These are phyloP conservation scores for Phrynocephalus vlangalii DNA, from an alignment of 2,797 vertebrate species.

Conservation along the genomic window DNA sequence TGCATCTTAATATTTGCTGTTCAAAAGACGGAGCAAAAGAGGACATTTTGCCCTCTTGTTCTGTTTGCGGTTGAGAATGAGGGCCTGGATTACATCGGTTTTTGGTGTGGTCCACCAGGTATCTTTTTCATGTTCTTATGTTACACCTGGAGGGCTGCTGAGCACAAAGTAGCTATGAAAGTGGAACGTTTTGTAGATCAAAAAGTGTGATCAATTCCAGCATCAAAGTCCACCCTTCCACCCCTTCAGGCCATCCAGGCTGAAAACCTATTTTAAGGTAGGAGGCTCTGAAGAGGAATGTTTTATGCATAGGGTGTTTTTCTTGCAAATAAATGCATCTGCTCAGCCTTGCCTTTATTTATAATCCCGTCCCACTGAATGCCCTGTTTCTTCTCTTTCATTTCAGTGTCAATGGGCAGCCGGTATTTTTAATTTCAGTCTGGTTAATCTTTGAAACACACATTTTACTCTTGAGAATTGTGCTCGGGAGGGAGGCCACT, in stretches of 20 bases:
- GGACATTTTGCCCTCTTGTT: background rate
- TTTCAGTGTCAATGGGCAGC: conserved; percentile 19
- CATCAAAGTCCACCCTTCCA: too few species aligned
- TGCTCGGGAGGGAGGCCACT: background rate
- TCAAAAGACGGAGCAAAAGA: too few species aligned
- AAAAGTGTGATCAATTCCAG: background rate
- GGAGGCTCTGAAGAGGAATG: background rate
- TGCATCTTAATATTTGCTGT: background rate
- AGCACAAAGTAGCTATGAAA: background rate
- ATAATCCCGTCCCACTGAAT: conserved; percentile 14
- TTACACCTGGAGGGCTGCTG: background rate
- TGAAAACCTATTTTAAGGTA: background rate
- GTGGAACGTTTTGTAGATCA: background rate
- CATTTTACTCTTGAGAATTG: conserved; percentile 8
- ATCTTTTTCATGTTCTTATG: background rate
- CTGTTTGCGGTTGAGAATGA: background rate
- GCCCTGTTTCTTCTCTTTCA: conserved; percentile 11
- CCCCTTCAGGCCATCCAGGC: background rate
- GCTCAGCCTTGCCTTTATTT: conserved; percentile 19
- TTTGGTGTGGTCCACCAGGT: background rate
- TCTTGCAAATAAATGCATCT: background rate
- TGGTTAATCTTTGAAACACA: conserved; percentile 40
- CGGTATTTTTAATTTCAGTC: conserved; percentile 5
- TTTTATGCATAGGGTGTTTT: conserved; percentile 19
- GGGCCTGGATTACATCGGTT: background rate